Evolutionary conservation across 2,113 vertebrate species (phyloP).

Genomic region (Mola mola): DNA sequence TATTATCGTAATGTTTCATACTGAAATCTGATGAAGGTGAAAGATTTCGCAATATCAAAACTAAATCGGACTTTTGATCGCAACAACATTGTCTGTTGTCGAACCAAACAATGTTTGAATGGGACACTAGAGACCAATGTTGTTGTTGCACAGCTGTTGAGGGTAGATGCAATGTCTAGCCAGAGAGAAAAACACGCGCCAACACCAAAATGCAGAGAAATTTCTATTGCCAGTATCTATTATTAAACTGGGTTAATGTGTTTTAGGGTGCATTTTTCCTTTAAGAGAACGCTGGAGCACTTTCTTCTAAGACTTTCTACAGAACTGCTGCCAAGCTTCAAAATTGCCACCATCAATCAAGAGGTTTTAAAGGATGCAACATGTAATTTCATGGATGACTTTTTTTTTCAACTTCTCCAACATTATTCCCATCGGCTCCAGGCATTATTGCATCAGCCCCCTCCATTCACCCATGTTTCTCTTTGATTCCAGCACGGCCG

Average conservation of each 20-base stretch:
- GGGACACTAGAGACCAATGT: background rate
- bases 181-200: too few species aligned
- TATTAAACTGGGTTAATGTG: constrained; percentile 51
- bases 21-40: too few species aligned
- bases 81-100: too few species aligned
- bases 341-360: constrained; percentile 82
- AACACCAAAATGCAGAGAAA: too few species aligned
- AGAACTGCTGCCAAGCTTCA: constrained; percentile 67
- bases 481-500: constrained; percentile 33
- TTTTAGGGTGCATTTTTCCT: constrained; percentile 46
- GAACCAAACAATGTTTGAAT: constrained; percentile 1
- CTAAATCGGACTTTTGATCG: too few species aligned
- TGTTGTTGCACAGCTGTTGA: background rate
- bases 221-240: constrained; percentile 47
- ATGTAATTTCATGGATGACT: constrained; percentile 73
- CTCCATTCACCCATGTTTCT: constrained; percentile 6
- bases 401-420: constrained; percentile 69
- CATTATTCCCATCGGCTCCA: constrained; percentile 64
- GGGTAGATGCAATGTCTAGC: background rate
- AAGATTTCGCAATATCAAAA: too few species aligned
- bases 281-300: constrained; percentile 44
- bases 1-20: too few species aligned
- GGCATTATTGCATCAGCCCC: constrained; percentile 35
- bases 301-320: constrained; percentile 63
- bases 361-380: constrained; percentile 71